These are phyloP conservation scores for Thecophora atra DNA, from an alignment of 2,888 invertebrate species.

Conservation along the genomic window DNA sequence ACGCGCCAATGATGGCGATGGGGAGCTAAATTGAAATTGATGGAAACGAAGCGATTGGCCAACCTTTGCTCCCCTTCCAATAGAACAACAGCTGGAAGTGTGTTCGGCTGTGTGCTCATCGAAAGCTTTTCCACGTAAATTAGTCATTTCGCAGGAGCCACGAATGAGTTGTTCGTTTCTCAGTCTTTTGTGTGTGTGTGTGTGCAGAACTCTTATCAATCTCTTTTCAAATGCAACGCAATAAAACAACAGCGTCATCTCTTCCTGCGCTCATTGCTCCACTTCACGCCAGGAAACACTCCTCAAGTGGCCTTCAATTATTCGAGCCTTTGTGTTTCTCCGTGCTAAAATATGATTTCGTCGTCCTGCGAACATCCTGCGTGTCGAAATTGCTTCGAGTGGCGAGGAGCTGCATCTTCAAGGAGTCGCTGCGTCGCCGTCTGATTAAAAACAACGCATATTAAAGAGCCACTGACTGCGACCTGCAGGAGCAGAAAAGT, in stretches of 20 bases:
- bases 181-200: background rate
- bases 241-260: background rate
- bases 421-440: background rate
- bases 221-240: background rate
- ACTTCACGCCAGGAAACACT: constrained; percentile 19
- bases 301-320: constrained; percentile 18
- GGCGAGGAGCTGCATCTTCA: constrained; percentile 19
- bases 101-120: constrained; percentile 7
- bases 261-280: background rate
- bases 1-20: constrained; percentile 16
- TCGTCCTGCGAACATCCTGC: constrained; percentile 24
- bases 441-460: background rate
- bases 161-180: too few relatives aligned
- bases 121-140: background rate
- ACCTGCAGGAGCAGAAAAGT: constrained; percentile 23
- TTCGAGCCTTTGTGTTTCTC: constrained; percentile 15
- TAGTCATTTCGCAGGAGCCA: too few relatives aligned
- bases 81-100: constrained; percentile 14
- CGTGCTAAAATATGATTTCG: constrained; percentile 20
- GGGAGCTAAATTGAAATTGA: constrained; percentile 5
- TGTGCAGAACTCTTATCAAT: background rate
- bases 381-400: constrained; percentile 12
- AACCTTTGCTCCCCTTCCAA: background rate
- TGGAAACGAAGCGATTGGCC: constrained; percentile 21
- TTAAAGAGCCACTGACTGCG: background rate